Evolutionary conservation across 2,797 vertebrate species (phyloP).

Genomic region (Lycodopsis pacificus): DNA sequence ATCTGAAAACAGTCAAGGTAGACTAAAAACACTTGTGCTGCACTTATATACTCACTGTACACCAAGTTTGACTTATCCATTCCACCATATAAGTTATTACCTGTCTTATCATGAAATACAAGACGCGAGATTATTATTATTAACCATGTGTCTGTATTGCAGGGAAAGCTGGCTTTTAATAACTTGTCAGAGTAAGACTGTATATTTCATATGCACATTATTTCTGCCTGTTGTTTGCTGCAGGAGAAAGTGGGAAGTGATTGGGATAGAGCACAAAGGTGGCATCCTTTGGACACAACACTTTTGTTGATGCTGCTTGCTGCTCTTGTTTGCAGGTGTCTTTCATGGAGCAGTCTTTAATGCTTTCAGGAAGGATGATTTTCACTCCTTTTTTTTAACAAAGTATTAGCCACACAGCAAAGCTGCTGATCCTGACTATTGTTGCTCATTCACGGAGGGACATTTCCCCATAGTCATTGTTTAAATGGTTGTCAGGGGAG

Average conservation of each 20-base stretch:
- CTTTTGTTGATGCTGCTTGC: slow-evolving; percentile 85
- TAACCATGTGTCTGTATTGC: not conserved
- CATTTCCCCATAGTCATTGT: slow-evolving; percentile 97
- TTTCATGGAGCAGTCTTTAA: slow-evolving; percentile 89
- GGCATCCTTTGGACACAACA: slow-evolving; percentile 86
- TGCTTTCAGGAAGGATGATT: slow-evolving; percentile 96
- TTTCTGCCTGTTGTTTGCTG: slow-evolving; percentile 50
- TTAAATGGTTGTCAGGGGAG: slow-evolving; percentile 97
- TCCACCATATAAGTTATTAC: not conserved
- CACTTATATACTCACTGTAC: slow-evolving; percentile 22
- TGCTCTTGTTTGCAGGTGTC: slow-evolving; percentile 94
- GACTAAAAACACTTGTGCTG: slow-evolving; percentile 41
- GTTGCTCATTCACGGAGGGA: slow-evolving; percentile 90
- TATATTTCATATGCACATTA: slow-evolving; percentile 40
- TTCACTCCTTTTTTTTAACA: slow-evolving; percentile 87
- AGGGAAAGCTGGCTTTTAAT: slow-evolving; percentile 1
- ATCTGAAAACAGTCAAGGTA: slow-evolving; percentile 61
- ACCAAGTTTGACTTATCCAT: not conserved
- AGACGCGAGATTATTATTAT: not conserved
- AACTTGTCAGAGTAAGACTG: slow-evolving; percentile 45
- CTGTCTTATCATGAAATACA: not conserved
- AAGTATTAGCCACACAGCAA: slow-evolving; percentile 91
- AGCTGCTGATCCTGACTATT: slow-evolving; percentile 91
- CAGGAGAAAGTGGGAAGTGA: slow-evolving; percentile 63
- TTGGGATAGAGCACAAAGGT: slow-evolving; percentile 73